Conservation (phyloP, 2,797 vertebrate species). For the Anomalospiza imberbis region DNA sequence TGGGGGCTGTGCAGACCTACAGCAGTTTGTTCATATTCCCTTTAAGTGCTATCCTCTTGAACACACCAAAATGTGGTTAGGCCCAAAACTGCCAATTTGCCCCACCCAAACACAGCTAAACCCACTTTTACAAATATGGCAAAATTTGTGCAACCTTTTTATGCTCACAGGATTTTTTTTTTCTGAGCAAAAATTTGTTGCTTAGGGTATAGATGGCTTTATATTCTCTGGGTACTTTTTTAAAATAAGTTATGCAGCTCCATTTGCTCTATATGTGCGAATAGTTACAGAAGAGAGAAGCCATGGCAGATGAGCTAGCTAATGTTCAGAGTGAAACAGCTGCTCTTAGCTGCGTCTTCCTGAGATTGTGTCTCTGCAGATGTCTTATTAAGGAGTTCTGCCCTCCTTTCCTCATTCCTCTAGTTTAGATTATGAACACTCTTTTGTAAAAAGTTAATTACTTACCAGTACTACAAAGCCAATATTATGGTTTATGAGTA, state of each 20-base stretch:
- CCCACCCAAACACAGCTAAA: neutral
- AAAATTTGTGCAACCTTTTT: neutral
- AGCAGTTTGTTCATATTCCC: neutral
- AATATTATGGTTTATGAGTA: neutral
- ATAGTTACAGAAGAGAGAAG: neutral
- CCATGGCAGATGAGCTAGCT: neutral
- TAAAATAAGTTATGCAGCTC: neutral
- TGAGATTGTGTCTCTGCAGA: neutral
- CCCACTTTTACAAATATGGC: neutral
- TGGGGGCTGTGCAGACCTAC: neutral
- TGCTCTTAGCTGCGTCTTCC: neutral
- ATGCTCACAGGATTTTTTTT: fast-evolving
- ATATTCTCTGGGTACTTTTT: neutral
- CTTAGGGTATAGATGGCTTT: neutral
- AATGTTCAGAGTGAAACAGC: neutral
- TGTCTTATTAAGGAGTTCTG: neutral
- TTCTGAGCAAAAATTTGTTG: neutral
- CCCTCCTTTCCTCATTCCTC: neutral
- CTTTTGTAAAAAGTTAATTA: neutral
- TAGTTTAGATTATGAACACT: neutral
- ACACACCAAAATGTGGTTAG: fast-evolving
- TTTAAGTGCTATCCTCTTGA: neutral
- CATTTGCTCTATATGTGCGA: neutral
- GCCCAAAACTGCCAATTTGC: neutral
- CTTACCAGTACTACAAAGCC: neutral